These are phyloP conservation scores for Trichosurus vulpecula DNA, from an alignment of 2,797 vertebrate genomes.

Conservation along the genomic window DNA sequence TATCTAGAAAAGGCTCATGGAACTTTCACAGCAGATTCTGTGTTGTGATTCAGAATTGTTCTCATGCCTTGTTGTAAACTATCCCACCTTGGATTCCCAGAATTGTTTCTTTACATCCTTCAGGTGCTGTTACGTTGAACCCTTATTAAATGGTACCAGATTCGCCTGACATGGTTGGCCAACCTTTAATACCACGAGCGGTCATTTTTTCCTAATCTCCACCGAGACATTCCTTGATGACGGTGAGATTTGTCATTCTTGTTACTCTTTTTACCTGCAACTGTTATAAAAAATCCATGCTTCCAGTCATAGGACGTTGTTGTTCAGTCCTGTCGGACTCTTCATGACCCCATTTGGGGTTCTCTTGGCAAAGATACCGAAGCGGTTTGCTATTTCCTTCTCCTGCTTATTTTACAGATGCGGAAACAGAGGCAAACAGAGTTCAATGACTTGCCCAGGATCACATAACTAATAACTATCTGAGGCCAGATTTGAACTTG, in stretches of 20 bases:
- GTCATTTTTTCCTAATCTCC: not conserved
- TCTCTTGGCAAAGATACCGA: no score
- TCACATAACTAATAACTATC: not conserved
- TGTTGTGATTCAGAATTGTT: no score
- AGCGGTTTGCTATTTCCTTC: no score
- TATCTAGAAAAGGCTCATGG: not conserved
- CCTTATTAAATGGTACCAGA: no score
- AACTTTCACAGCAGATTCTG: not conserved
- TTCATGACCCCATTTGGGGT: no score
- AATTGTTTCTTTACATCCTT: not conserved
- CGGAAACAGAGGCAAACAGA: not conserved
- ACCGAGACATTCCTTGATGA: not conserved
- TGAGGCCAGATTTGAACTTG: not conserved
- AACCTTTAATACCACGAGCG: not conserved
- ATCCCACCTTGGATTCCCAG: not conserved
- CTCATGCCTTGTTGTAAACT: not conserved
- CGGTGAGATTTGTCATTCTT: not conserved
- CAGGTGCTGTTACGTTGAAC: not conserved
- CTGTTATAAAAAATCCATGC: not conserved
- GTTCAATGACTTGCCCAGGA: not conserved
- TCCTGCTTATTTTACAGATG: not conserved
- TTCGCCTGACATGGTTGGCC: not conserved
- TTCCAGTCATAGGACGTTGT: not conserved
- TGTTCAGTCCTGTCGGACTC: no score
- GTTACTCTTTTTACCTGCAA: not conserved